phyloP scores from a whole-genome alignment of 1,140 invertebrate species.

The Saxidomus purpurata region DNA sequence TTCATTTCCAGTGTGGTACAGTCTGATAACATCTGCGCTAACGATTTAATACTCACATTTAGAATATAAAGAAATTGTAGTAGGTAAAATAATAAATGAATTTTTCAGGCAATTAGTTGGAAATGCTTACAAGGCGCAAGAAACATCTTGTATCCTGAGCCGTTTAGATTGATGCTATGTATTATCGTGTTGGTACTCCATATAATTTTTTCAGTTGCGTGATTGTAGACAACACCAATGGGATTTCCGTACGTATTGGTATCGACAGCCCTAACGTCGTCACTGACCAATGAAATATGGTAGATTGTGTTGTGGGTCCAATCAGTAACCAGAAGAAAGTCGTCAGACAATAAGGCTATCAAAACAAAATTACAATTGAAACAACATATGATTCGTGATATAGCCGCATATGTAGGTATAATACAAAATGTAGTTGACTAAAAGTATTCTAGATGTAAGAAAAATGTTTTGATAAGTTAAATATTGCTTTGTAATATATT shows the following conservation, averaged over 20 bases:
- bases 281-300: slow-evolving; percentile 27
- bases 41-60: too few species aligned
- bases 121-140: background rate
- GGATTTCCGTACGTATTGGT: background rate
- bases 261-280: slow-evolving; percentile 40
- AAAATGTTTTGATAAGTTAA: too few species aligned
- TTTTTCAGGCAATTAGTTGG: too few species aligned
- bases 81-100: too few species aligned
- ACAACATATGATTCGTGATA: too few species aligned
- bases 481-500: too few species aligned
- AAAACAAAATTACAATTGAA: too few species aligned
- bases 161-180: background rate
- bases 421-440: too few species aligned
- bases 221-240: slow-evolving; percentile 21
- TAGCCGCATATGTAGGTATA: too few species aligned
- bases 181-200: background rate
- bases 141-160: background rate
- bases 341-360: background rate
- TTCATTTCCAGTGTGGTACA: slow-evolving; percentile 23
- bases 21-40: too few species aligned
- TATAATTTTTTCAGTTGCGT: background rate
- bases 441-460: too few species aligned
- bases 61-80: too few species aligned
- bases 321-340: slow-evolving; percentile 38
- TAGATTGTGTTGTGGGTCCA: slow-evolving; percentile 53